Conservation (phyloP, 2,888 invertebrate genomes). For the Coelopa pilipes region DNA sequence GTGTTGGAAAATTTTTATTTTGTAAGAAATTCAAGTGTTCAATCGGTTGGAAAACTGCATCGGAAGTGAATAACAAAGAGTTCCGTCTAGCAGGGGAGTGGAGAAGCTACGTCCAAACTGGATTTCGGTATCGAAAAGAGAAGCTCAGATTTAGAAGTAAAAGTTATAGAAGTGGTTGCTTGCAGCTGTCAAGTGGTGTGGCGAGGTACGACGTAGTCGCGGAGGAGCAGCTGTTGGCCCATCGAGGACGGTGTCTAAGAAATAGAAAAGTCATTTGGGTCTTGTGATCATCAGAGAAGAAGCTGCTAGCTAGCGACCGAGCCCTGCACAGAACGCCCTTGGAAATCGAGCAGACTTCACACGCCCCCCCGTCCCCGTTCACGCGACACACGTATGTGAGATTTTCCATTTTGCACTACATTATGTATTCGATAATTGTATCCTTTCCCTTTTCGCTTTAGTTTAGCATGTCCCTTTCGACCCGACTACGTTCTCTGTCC, state of each 20-base stretch:
- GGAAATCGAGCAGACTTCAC: background rate
- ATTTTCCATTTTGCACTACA: slow-evolving; percentile 7
- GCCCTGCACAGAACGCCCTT: slow-evolving; percentile 11
- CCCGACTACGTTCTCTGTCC: no score
- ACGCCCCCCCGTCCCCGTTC: background rate
- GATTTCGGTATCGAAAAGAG: background rate
- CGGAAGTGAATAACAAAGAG: background rate
- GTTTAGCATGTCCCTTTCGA: background rate
- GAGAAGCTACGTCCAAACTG: background rate
- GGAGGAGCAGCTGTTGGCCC: background rate
- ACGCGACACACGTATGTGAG: background rate
- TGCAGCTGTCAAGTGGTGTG: background rate
- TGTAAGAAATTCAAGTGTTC: slow-evolving; percentile 7
- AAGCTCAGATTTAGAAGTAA: background rate
- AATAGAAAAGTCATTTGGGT: background rate
- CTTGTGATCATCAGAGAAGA: background rate
- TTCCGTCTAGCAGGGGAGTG: background rate
- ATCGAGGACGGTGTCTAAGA: background rate
- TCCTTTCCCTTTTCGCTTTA: background rate
- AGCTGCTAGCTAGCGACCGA: background rate
- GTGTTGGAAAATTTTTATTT: background rate
- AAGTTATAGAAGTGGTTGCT: background rate
- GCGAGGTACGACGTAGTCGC: background rate
- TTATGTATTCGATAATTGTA: slow-evolving; percentile 2
- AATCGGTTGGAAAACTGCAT: background rate